These are phyloP conservation scores for Chloroceryle aenea DNA, from an alignment of 2,113 vertebrate genomes.

Conservation along the genomic window DNA sequence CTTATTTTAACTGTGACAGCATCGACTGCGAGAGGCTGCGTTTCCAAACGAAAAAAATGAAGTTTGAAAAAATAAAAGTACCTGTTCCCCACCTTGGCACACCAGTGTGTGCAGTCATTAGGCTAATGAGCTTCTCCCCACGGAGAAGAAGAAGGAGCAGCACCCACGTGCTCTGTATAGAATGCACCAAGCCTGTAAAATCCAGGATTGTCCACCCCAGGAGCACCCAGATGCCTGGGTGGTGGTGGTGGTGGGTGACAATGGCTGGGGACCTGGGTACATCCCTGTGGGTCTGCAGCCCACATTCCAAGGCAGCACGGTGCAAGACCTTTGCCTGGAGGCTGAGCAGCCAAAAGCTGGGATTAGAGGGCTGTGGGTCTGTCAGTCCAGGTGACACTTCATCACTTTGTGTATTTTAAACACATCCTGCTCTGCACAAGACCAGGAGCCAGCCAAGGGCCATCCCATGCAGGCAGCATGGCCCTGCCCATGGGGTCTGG, in stretches of 20 bases:
- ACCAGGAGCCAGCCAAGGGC: neutral
- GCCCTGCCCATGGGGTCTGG: neutral
- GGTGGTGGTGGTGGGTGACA: neutral
- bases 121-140: slow-evolving; percentile 44
- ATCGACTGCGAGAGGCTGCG: slow-evolving; percentile 79
- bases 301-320: fast-evolving
- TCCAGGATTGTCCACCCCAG: neutral
- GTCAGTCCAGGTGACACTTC: neutral
- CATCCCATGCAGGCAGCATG: fast-evolving
- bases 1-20: slow-evolving; percentile 92
- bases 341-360: neutral
- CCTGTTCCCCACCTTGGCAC: neutral
- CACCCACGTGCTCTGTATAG: neutral
- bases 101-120: slow-evolving; percentile 58
- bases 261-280: neutral
- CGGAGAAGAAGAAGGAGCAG: neutral
- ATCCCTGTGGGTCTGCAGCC: neutral
- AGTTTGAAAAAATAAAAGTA: slow-evolving; percentile 30
- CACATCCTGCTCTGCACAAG: neutral
- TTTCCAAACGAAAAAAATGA: slow-evolving; percentile 76
- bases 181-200: neutral
- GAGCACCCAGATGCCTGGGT: fast-evolving
- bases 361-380: neutral
- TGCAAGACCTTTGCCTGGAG: neutral
- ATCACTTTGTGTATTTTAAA: neutral